Evolutionary conservation across 2,797 vertebrate genomes (phyloP), one percentile per base, ranked within the genome.

Genomic region (Oreonectes daqikongensis): DNA sequence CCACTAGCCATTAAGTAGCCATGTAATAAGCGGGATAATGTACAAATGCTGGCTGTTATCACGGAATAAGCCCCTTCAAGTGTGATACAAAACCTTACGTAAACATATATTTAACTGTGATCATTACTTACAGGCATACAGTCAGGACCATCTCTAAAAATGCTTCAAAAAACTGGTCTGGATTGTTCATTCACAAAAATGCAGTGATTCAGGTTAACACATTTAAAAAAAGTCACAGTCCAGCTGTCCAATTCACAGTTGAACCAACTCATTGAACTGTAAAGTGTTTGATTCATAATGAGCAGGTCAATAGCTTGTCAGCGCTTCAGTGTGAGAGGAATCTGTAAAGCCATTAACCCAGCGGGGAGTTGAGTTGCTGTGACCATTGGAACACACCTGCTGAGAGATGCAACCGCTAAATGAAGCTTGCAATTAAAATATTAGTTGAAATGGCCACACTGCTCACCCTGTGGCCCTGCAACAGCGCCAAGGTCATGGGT

Each of bases 271-370:
- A 57, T 28, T 26, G 53, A 28, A 28, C 52, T 52, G 20, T 10
- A 2, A n/a, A 52, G n/a, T 57, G 15, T 57, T 57, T 57, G 55
- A 57, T 57, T 57, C 5, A 12, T 57, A 57, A 57, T 57, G 26
- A 55, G 55, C 55, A 28, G 55, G 55, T 57, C 24, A 57, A 15
- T 57, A 12, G 55, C 26, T 57, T 57, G 24, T 57, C 55, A 28
- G 55, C 5, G 1, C 14, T 55, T 57, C 26, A 17, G 24, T 46
- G 44, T 26, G 11, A 55, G 22, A 12, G 11, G 9, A 55, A 55
- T 26, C 52, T 12, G 20, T 14, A 24, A 8, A 28, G 12, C 26
- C 55, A 57, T 57, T 57, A 57, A 28, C 55, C 55, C 55, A 17
- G 24, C 26, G 14, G 55, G 55, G 26, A 28, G 55, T 57, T 57